Evolutionary conservation across 2,113 vertebrate genomes (phyloP).

Genomic region (Siniperca knerii): DNA sequence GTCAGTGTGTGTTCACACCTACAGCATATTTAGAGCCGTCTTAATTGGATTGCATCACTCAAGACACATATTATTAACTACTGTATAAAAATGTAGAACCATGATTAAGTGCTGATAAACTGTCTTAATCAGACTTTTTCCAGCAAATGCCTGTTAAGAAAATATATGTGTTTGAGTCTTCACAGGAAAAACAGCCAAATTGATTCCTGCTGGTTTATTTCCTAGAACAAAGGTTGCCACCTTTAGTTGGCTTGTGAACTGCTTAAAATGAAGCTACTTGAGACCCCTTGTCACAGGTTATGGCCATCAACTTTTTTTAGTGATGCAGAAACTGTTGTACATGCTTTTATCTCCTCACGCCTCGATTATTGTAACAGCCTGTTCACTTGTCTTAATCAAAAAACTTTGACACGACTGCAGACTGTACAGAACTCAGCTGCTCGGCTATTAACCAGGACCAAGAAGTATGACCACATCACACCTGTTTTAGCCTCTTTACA

Average conservation of each 20-base stretch:
- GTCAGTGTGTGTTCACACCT: background rate
- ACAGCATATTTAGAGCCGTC: conserved; percentile 1
- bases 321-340: no score
- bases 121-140: background rate
- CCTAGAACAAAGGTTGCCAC: background rate
- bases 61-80: background rate
- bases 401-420: no score
- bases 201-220: background rate
- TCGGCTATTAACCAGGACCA: no score
- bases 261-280: background rate
- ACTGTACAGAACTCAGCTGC: no score
- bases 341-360: no score
- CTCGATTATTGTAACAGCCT: no score
- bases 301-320: no score
- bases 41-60: background rate
- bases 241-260: background rate
- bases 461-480: no score
- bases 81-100: background rate
- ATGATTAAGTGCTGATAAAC: background rate
- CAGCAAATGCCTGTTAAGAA: background rate
- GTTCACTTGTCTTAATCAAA: no score
- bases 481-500: no score
- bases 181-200: background rate
- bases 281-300: background rate
- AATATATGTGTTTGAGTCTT: background rate